Evolutionary conservation across 2,113 vertebrate species (phyloP), one percentile per base, ranked within the genome.

Genomic region (Gasterosteus nipponicus): DNA sequence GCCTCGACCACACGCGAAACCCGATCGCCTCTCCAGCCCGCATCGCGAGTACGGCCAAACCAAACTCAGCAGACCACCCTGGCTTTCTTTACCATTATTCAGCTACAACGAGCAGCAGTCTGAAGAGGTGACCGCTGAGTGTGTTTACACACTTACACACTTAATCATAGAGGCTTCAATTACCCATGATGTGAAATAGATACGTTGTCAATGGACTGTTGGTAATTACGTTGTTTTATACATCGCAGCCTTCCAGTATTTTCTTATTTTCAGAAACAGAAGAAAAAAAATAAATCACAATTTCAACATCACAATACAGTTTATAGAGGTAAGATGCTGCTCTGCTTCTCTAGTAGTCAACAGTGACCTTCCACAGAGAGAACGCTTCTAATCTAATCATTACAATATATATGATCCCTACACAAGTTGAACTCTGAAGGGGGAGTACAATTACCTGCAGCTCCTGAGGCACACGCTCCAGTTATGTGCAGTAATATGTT

Each of bases 1-100:
- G 70, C 78, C 80, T 90, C 87, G 89, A 87, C 91, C 86, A 70
- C 87, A 92, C 77, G 87, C 87, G 91, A 92, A 94, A 93, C 77
- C 77, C 75, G 82, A 93, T 89, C 86, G 82, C 78, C 78, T 29
- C 76, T 65, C 81, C 65, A 86, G 86, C 54, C 76, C 44, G 60
- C 80, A 89, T 80, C 81, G 78, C 86, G 91, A 93, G 92, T 87
- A 92, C 90, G 91, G 89, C 91, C 83, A 78, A 75, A 75, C 86
- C 77, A 65, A 76, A 88, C 82, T 82, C 61, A 84, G 71, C 46
- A 75, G 89, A 90, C 91, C 89, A 93, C 92, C 88, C 87, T 73
- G 90, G 69, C 54, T 75, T 57, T 78, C 39, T 77, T 57, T 53
- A 82, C 71, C 65, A 73, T 77, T 78, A 72, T 39, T 46, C 64